These are phyloP conservation scores for Botia kubotai DNA, from an alignment of 2,797 vertebrate genomes.

Conservation along the genomic window DNA sequence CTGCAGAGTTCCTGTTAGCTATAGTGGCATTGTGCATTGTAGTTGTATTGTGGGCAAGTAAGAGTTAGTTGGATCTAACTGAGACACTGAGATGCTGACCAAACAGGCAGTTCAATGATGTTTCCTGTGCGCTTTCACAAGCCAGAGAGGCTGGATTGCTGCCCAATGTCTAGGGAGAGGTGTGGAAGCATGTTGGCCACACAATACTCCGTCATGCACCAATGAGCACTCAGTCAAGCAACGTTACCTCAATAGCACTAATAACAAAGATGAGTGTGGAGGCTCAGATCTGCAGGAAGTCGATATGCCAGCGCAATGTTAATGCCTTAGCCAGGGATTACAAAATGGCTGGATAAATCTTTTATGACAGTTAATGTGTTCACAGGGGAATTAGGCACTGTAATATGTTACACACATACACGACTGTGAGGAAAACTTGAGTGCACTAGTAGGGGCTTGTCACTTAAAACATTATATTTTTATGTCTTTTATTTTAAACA, in stretches of 20 bases:
- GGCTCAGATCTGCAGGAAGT: constrained; percentile 43
- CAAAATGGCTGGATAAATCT: constrained; percentile 33
- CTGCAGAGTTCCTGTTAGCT: constrained; percentile 15
- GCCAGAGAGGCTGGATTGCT: constrained; percentile 12
- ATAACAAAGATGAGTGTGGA: constrained; percentile 44
- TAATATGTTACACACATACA: constrained; percentile 30
- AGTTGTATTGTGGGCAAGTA: constrained; percentile 35
- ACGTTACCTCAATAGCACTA: constrained; percentile 39
- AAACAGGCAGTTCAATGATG: constrained; percentile 2
- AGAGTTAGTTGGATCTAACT: constrained; percentile 34
- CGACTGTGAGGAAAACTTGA: constrained; percentile 6
- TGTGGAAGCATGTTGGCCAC: constrained; percentile 22
- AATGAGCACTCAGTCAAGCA: constrained; percentile 42
- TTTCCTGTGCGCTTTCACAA: constrained; percentile 24
- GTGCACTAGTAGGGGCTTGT: neutral
- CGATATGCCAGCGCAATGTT: constrained; percentile 22
- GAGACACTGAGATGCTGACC: constrained; percentile 14
- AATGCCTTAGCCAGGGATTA: constrained; percentile 28
- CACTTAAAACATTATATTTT: constrained; percentile 1
- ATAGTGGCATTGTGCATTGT: constrained; percentile 19
- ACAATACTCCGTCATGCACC: constrained; percentile 46
- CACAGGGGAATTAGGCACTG: constrained; percentile 28
- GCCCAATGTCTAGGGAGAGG: constrained; percentile 39
- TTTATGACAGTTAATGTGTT: constrained; percentile 30
- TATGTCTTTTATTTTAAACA: neutral